Evolutionary conservation across 2,888 invertebrate genomes (phyloP).

Genomic region (Dusona sp.): DNA sequence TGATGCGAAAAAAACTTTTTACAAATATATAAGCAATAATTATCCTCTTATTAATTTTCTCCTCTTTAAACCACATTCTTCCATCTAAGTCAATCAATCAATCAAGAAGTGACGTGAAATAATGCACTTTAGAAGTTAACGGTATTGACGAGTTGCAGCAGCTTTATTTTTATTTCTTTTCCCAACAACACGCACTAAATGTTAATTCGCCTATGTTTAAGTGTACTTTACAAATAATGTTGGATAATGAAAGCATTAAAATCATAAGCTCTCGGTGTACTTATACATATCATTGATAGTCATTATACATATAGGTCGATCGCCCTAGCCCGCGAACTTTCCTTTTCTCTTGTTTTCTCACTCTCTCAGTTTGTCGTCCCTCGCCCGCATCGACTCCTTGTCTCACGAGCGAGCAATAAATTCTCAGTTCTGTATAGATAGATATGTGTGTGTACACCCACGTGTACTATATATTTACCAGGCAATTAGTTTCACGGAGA

Average conservation of each 20-base stretch:
- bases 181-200: conserved; percentile 19
- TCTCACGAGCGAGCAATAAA: conserved; percentile 71
- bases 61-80: conserved; percentile 10
- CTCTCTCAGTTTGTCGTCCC: conserved; percentile 61
- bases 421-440: conserved; percentile 72
- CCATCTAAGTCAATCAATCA: neutral
- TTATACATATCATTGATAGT: conserved; percentile 56
- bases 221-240: conserved; percentile 66
- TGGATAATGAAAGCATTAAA: conserved; percentile 78
- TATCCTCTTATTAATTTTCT: neutral
- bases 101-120: conserved; percentile 34
- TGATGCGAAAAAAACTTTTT: neutral
- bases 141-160: conserved; percentile 19
- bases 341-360: conserved; percentile 22
- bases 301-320: conserved; percentile 13
- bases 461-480: conserved; percentile 80
- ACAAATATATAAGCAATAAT: neutral
- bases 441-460: conserved; percentile 66
- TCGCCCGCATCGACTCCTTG: conserved; percentile 70
- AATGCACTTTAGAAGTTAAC: conserved; percentile 35
- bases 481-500: conserved; percentile 84
- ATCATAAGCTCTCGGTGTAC: conserved; percentile 72
- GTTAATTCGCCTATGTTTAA: conserved; percentile 28
- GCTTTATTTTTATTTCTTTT: conserved; percentile 14
- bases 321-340: conserved; percentile 32